Conservation (phyloP, 2,113 vertebrate genomes). For the Anarrhichthys ocellatus region DNA sequence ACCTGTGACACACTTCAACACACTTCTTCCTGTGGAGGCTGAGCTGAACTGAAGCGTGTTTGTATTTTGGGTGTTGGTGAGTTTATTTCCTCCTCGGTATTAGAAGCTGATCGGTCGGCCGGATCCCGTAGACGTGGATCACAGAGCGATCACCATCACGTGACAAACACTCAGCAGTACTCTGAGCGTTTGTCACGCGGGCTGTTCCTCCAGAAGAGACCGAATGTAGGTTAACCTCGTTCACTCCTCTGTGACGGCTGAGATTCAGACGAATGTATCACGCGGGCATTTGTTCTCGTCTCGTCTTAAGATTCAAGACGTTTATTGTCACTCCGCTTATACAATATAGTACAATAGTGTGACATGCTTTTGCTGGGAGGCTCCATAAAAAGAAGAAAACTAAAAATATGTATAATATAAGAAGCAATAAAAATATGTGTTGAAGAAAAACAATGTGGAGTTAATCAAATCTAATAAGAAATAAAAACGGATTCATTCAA, state of each 20-base stretch:
- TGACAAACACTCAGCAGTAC: neutral
- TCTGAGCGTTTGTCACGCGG: conserved; percentile 38
- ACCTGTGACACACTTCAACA: conserved; percentile 15
- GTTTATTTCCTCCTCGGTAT: neutral
- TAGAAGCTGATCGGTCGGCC: too few relatives aligned
- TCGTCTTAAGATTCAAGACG: neutral
- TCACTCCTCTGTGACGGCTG: neutral
- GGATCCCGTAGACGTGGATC: neutral
- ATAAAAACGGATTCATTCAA: too few relatives aligned
- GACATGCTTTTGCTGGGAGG: too few relatives aligned
- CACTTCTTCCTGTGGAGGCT: conserved; percentile 3
- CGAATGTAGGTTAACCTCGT: conserved; percentile 63
- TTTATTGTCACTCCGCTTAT: too few relatives aligned
- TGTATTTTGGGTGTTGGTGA: conserved; percentile 17
- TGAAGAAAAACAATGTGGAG: neutral
- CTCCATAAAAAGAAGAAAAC: too few relatives aligned
- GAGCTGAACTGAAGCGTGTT: neutral
- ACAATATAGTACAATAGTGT: too few relatives aligned
- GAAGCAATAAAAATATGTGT: neutral
- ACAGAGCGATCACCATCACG: neutral
- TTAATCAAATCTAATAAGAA: too few relatives aligned
- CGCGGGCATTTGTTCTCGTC: neutral
- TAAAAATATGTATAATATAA: neutral
- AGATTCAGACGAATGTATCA: neutral
- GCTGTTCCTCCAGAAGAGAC: conserved; percentile 23